Evolutionary conservation across 2,113 vertebrate genomes (phyloP).

Genomic region (Dipodomys ordii): DNA sequence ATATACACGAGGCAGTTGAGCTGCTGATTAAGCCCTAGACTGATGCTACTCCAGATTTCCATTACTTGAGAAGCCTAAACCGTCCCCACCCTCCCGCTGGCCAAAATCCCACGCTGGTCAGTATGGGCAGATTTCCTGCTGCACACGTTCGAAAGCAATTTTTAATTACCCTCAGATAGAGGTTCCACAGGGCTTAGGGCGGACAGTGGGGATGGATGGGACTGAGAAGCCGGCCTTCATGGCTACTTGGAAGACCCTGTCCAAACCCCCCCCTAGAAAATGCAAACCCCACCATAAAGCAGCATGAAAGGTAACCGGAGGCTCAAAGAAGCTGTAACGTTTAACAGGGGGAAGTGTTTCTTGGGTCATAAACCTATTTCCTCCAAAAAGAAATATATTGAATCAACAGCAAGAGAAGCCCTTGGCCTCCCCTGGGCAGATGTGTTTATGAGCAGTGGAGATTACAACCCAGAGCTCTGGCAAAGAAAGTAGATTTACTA

Average conservation of each 20-base stretch:
- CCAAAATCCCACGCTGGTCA: background rate
- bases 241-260: no score
- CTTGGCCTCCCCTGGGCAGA: background rate
- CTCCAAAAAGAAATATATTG: slow-evolving; percentile 56
- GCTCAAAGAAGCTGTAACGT: slow-evolving; percentile 61
- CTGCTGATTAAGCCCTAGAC: background rate
- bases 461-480: slow-evolving; percentile 41
- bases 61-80: background rate
- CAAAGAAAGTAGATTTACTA: slow-evolving; percentile 14
- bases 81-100: background rate
- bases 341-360: slow-evolving; percentile 58
- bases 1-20: no score
- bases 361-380: slow-evolving; percentile 57
- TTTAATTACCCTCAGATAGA: background rate
- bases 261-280: background rate
- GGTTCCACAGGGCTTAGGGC: background rate
- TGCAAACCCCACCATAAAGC: slow-evolving; percentile 19
- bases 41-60: background rate
- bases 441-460: slow-evolving; percentile 46
- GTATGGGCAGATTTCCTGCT: background rate
- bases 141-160: background rate
- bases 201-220: no score
- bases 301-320: background rate
- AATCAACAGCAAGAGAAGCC: slow-evolving; percentile 51
- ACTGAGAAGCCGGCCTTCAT: no score